phyloP scores from a whole-genome alignment of 2,888 invertebrate species.

The Drosophila phalerata region DNA sequence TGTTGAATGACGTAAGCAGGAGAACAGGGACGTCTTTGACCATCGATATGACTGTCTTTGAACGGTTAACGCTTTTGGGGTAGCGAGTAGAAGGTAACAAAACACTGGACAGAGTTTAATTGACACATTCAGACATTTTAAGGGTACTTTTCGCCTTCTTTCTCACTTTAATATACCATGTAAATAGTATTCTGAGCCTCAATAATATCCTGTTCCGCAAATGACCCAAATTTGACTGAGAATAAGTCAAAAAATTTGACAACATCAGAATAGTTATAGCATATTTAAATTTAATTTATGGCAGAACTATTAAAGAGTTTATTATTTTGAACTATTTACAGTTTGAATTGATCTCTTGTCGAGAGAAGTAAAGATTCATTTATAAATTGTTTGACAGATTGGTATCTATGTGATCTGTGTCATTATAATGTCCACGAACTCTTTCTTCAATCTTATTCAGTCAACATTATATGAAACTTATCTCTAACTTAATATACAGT shows the following conservation, averaged over 20 bases:
- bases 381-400: no score
- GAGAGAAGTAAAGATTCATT: no score
- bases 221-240: background rate
- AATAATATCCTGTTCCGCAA: background rate
- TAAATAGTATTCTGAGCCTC: background rate
- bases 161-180: background rate
- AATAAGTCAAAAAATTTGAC: no score
- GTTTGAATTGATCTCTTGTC: no score
- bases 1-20: conserved; percentile 50
- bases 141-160: background rate
- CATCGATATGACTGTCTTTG: conserved; percentile 38
- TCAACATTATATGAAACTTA: background rate
- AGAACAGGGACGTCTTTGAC: conserved; percentile 14
- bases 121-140: conserved; percentile 34
- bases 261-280: no score
- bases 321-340: no score
- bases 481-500: background rate
- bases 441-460: no score
- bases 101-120: conserved; percentile 36
- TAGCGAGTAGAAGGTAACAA: conserved; percentile 5
- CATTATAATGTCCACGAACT: background rate
- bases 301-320: background rate
- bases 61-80: conserved; percentile 36
- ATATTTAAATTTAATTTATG: no score
- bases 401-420: no score